A percentile compares a stretch with the other conserved stretches of the same genome.
Evolutionary conservation across 2,113 vertebrate genomes (phyloP).

Genomic region (Macrotus californicus): DNA sequence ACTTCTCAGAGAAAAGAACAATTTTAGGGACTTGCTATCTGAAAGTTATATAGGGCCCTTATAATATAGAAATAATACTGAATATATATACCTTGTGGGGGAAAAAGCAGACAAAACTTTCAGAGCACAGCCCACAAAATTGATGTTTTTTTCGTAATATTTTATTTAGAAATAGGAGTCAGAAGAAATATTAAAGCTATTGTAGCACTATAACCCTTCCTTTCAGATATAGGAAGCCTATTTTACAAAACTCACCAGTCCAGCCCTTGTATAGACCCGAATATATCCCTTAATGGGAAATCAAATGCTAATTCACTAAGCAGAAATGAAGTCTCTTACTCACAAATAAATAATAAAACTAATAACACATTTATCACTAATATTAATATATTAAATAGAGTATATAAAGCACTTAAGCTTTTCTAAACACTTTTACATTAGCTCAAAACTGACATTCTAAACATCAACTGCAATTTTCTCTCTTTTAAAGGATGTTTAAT

Average conservation of each 20-base stretch:
- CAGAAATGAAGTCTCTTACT: neutral
- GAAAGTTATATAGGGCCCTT: neutral
- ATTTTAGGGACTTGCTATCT: neutral
- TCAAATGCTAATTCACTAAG: neutral
- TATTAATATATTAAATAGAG: neutral
- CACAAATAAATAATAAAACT: neutral
- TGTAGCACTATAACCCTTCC: neutral
- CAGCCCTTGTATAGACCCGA: neutral
- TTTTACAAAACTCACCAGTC: neutral
- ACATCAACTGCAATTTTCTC: neutral
- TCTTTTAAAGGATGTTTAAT: neutral
- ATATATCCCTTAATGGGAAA: neutral
- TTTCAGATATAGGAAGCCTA: neutral
- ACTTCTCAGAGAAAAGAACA: neutral
- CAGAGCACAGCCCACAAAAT: neutral
- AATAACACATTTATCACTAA: neutral
- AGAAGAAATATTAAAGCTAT: neutral
- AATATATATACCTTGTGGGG: neutral
- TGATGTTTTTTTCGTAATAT: neutral
- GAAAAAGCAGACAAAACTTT: neutral
- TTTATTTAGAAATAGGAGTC: neutral
- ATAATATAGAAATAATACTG: constrained; percentile 2
- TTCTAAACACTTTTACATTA: neutral
- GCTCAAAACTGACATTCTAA: neutral
- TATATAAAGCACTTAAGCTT: neutral